These are phyloP conservation scores for Mercenaria mercenaria DNA, from an alignment of 1,140 invertebrate genomes.

Conservation along the genomic window DNA sequence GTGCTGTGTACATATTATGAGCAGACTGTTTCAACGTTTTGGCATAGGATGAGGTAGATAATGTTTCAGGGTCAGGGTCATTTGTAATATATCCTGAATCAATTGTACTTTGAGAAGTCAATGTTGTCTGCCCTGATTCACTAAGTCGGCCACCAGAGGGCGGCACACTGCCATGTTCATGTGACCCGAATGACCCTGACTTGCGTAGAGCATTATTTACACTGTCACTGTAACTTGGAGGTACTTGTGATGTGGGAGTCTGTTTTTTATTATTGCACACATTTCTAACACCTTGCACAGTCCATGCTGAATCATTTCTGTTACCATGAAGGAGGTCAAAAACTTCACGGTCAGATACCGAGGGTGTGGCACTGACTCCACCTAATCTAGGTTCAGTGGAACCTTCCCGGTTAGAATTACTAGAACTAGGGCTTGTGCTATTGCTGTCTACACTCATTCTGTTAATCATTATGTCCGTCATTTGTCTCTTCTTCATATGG, in stretches of 20 bases:
- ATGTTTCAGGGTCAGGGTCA: constrained; percentile 54
- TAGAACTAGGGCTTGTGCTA: constrained; percentile 49
- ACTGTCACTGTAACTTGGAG: neutral
- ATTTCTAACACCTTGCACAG: neutral
- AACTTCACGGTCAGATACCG: constrained; percentile 59
- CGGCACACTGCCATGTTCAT: constrained; percentile 35
- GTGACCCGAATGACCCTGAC: constrained; percentile 50
- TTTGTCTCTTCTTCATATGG: constrained; percentile 45
- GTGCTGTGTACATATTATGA: constrained; percentile 44
- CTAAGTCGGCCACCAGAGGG: constrained; percentile 46
- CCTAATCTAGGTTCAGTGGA: constrained; percentile 25
- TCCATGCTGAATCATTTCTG: constrained; percentile 42
- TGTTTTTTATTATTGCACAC: constrained; percentile 30
- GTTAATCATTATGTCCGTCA: constrained; percentile 41
- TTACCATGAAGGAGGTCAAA: constrained; percentile 11
- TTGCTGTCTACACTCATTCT: constrained; percentile 34
- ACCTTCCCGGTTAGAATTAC: constrained; percentile 22
- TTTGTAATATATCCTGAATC: constrained; percentile 64
- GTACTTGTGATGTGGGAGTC: neutral
- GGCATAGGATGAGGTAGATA: constrained; percentile 62
- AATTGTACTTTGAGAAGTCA: constrained; percentile 63
- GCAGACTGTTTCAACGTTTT: constrained; percentile 62
- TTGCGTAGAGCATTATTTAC: constrained; percentile 26
- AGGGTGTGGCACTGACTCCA: constrained; percentile 52
- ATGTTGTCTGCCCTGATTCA: constrained; percentile 62